phyloP scores from a whole-genome alignment of 2,113 vertebrate species.

The Gymnobelideus leadbeateri region DNA sequence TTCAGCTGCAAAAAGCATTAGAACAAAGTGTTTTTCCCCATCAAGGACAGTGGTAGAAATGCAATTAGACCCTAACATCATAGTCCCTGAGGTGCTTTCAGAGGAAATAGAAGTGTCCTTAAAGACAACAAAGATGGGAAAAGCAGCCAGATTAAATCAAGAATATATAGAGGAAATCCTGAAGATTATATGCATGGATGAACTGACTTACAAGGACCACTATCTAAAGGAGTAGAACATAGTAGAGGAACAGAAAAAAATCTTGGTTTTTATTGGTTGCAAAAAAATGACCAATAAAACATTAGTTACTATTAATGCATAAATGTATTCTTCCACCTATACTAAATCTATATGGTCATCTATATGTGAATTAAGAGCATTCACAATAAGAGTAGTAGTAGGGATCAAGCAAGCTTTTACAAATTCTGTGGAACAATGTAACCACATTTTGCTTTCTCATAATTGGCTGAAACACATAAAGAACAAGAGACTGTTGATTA shows the following conservation, averaged over 20 bases:
- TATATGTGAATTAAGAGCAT: background rate
- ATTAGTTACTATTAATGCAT: background rate
- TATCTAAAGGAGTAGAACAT: background rate
- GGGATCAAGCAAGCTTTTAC: background rate
- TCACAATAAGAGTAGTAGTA: background rate
- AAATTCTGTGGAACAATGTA: background rate
- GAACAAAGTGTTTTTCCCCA: background rate
- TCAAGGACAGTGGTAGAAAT: background rate
- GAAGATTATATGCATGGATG: background rate
- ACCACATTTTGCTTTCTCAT: background rate
- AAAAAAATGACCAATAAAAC: background rate
- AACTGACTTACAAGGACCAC: background rate
- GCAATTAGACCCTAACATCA: background rate
- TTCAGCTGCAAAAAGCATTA: background rate
- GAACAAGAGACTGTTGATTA: background rate
- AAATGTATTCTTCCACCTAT: background rate
- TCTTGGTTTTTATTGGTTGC: background rate
- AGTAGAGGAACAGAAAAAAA: background rate
- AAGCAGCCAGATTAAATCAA: background rate
- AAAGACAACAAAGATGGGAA: background rate
- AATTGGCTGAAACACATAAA: background rate
- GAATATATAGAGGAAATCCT: background rate
- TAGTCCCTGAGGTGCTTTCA: background rate
- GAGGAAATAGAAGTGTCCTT: background rate
- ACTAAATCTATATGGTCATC: background rate